These are phyloP conservation scores for Alexandromys fortis DNA, from an alignment of 2,113 vertebrate species.

Conservation along the genomic window DNA sequence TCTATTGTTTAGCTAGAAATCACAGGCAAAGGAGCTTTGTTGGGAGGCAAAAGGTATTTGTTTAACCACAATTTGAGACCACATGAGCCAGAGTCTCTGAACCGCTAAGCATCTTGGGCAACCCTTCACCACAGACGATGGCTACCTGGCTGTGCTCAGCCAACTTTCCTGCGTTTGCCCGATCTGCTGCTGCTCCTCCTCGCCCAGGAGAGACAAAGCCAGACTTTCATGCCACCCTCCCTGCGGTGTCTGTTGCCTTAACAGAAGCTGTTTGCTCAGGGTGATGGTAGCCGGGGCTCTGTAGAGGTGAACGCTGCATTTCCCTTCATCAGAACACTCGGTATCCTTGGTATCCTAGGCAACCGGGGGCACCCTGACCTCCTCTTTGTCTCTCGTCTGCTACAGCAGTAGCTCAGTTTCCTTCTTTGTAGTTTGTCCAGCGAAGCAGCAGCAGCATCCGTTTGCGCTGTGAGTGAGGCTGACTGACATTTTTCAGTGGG, in stretches of 20 bases:
- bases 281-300: neutral
- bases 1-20: neutral
- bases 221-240: rapidly evolving
- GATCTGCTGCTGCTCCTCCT: neutral
- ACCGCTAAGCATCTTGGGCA: neutral
- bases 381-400: neutral
- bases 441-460: neutral
- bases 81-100: neutral
- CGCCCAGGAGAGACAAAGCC: rapidly evolving
- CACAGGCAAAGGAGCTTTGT: neutral
- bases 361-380: neutral
- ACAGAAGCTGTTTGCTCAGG: neutral
- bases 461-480: neutral
- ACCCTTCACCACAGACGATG: neutral
- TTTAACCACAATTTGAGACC: neutral
- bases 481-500: neutral
- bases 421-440: neutral
- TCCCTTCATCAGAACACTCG: neutral
- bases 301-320: neutral
- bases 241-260: neutral
- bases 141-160: neutral
- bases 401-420: neutral
- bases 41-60: neutral
- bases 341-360: neutral
- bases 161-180: no score